A percentile compares a stretch with the other conserved stretches of the same genome.
Conservation (phyloP, 1,140 invertebrate species). For the Metaphire vulgaris region DNA sequence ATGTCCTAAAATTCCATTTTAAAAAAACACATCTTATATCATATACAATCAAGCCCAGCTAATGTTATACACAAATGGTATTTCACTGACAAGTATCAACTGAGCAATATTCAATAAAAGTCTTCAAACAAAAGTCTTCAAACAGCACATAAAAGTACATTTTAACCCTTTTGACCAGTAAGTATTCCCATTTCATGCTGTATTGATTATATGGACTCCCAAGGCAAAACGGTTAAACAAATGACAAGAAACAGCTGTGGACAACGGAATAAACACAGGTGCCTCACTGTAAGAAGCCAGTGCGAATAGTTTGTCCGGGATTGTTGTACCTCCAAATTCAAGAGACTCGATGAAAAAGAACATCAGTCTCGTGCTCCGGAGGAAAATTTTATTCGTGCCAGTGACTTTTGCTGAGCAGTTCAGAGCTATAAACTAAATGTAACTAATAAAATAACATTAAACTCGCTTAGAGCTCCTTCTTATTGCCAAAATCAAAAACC, state of each 20-base stretch:
- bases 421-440: too few species aligned
- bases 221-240: too few species aligned
- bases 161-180: neutral
- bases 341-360: neutral
- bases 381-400: too few species aligned
- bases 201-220: neutral
- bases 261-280: neutral
- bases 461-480: too few species aligned
- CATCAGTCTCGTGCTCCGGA: neutral
- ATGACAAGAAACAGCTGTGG: neutral
- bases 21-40: neutral
- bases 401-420: too few species aligned
- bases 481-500: too few species aligned
- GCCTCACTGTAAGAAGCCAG: neutral
- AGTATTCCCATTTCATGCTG: neutral
- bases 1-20: constrained; percentile 63
- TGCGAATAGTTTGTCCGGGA: neutral
- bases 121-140: too few species aligned
- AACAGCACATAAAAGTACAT: too few species aligned
- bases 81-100: neutral
- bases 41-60: too few species aligned
- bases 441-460: too few species aligned
- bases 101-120: neutral
- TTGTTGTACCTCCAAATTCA: neutral
- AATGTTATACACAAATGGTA: neutral